Evolutionary conservation across 1,140 invertebrate species (phyloP).

Genomic region (Ericerus pela): DNA sequence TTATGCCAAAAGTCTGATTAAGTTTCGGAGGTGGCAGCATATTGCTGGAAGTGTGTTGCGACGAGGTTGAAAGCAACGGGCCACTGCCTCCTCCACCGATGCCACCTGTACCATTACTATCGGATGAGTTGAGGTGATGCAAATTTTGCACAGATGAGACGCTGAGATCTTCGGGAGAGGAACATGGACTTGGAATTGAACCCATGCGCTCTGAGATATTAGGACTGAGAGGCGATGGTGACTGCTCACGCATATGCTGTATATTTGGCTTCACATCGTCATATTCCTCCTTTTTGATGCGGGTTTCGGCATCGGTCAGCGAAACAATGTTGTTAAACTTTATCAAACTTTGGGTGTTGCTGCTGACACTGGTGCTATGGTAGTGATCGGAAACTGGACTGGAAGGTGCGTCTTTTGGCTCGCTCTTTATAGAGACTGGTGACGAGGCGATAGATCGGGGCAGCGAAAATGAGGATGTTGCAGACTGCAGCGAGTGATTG

Average conservation of each 20-base stretch:
- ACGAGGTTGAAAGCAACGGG: constrained; percentile 27
- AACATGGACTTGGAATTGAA: constrained; percentile 19
- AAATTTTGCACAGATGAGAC: constrained; percentile 49
- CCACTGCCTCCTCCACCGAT: too few relatives aligned
- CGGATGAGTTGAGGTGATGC: constrained; percentile 29
- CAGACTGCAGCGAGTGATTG: constrained; percentile 23
- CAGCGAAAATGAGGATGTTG: constrained; percentile 30
- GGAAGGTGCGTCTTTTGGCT: constrained; percentile 35
- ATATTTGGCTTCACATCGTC: constrained; percentile 36
- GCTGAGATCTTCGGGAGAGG: constrained; percentile 44
- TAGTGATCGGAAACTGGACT: constrained; percentile 34
- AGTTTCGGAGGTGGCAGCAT: constrained; percentile 62
- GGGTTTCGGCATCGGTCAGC: constrained; percentile 26
- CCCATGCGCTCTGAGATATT: constrained; percentile 22
- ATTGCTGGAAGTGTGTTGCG: constrained; percentile 30
- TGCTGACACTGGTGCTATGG: too few relatives aligned
- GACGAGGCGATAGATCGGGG: background rate
- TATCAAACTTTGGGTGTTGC: too few relatives aligned
- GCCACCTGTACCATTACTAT: too few relatives aligned
- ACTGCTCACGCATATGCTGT: constrained; percentile 35
- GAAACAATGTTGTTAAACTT: constrained; percentile 34
- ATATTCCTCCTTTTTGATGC: constrained; percentile 18
- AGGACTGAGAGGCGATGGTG: constrained; percentile 41
- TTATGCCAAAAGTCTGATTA: constrained; percentile 27
- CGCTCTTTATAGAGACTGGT: constrained; percentile 32